phyloP scores from a whole-genome alignment of 2,797 vertebrate species.

The Oceanodroma leucorhoa region DNA sequence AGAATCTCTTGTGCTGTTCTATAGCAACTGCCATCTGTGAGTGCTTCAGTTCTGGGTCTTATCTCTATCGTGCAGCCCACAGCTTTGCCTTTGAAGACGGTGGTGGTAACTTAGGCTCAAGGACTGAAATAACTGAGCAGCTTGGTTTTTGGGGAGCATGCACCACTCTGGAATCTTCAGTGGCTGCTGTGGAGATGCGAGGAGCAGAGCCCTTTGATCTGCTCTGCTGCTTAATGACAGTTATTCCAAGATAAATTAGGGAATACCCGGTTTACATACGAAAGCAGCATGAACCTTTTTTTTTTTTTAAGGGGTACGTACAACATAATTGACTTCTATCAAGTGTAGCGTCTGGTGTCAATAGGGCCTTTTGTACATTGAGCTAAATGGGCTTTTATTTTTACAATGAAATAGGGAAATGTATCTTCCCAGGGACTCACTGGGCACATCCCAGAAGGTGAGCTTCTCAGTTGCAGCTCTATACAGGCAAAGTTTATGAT shows the following conservation, averaged over 20 bases:
- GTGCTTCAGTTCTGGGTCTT: constrained; percentile 58
- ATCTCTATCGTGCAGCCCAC: constrained; percentile 62
- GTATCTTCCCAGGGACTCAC: not conserved
- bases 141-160: not conserved
- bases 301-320: not conserved
- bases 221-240: not conserved
- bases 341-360: not conserved
- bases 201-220: not conserved
- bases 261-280: not conserved
- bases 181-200: not conserved
- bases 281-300: not conserved
- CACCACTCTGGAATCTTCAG: not conserved
- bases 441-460: not conserved
- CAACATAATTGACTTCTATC: not conserved
- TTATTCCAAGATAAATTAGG: not conserved
- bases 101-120: not conserved
- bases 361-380: not conserved
- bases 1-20: constrained; percentile 63
- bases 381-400: not conserved
- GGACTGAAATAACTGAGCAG: not conserved
- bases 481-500: not conserved
- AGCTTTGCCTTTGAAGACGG: constrained; percentile 19
- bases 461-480: not conserved
- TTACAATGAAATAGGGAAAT: not conserved
- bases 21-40: constrained; percentile 51